These are phyloP conservation scores for Aricia artaxerxes DNA, from an alignment of 2,888 invertebrate species.

Conservation along the genomic window DNA sequence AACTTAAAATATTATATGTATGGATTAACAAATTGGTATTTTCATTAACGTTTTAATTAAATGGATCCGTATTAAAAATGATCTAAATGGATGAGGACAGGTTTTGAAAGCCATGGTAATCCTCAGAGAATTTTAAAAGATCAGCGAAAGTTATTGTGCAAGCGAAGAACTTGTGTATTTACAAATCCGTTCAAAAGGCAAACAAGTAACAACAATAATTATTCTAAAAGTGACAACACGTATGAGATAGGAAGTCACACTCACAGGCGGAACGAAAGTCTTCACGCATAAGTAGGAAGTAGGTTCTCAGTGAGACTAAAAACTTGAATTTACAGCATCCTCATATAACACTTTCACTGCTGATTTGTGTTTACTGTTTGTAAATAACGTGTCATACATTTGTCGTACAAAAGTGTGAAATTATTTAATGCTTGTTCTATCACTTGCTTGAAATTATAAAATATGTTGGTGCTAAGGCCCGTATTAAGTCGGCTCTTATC, in stretches of 20 bases:
- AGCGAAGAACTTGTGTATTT: neutral
- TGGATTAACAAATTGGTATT: no score
- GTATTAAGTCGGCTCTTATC: no score
- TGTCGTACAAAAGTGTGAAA: neutral
- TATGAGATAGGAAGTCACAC: conserved; percentile 24
- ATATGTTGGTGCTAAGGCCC: no score
- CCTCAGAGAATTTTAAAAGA: no score
- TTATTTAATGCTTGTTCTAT: neutral
- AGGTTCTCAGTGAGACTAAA: conserved; percentile 11
- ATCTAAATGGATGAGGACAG: no score
- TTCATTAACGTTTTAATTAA: no score
- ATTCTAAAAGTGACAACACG: neutral
- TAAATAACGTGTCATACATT: neutral
- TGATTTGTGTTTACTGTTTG: neutral
- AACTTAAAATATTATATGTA: no score
- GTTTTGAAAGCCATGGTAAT: no score
- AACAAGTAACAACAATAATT: neutral
- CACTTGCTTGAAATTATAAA: no score
- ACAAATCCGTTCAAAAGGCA: neutral
- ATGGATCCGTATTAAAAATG: no score
- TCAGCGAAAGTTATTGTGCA: neutral
- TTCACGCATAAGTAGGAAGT: conserved; percentile 12
- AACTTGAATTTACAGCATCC: conserved; percentile 51
- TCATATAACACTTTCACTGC: conserved; percentile 47
- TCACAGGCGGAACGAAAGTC: conserved; percentile 25